A percentile compares a stretch with the other conserved stretches of the same genome.
These are phyloP conservation scores for Mungos mungo DNA, from an alignment of 2,113 vertebrate species.

Conservation along the genomic window DNA sequence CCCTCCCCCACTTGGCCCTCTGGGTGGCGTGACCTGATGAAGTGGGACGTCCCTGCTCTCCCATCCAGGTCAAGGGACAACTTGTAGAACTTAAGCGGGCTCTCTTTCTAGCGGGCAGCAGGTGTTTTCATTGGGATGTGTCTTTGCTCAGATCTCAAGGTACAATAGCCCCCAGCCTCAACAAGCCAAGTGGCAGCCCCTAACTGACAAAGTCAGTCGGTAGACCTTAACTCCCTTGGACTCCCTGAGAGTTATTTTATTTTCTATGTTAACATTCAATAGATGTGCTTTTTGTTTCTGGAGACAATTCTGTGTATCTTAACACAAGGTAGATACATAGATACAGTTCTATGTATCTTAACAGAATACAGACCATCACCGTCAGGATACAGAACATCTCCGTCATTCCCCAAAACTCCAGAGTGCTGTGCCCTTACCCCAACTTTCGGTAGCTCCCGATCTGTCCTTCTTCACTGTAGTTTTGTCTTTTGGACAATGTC, in stretches of 20 bases:
- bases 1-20: not conserved
- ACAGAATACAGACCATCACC: not conserved
- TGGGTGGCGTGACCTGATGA: not conserved
- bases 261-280: not conserved
- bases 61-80: not conserved
- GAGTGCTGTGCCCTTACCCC: not conserved
- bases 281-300: not conserved
- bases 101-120: not conserved
- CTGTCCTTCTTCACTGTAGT: not conserved
- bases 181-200: not conserved
- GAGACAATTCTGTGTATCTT: not conserved
- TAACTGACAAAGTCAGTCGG: not conserved
- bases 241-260: not conserved
- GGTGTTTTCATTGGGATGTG: not conserved
- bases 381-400: not conserved
- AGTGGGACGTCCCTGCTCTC: not conserved
- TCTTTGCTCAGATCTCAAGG: not conserved
- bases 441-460: not conserved
- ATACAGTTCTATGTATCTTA: not conserved
- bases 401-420: not conserved
- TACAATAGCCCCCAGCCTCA: not conserved
- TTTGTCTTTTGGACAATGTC: not conserved
- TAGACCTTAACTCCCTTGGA: not conserved
- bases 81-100: rapidly evolving
- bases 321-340: not conserved